Conservation (phyloP, 1,140 invertebrate species). For the Drosophila santomea region DNA sequence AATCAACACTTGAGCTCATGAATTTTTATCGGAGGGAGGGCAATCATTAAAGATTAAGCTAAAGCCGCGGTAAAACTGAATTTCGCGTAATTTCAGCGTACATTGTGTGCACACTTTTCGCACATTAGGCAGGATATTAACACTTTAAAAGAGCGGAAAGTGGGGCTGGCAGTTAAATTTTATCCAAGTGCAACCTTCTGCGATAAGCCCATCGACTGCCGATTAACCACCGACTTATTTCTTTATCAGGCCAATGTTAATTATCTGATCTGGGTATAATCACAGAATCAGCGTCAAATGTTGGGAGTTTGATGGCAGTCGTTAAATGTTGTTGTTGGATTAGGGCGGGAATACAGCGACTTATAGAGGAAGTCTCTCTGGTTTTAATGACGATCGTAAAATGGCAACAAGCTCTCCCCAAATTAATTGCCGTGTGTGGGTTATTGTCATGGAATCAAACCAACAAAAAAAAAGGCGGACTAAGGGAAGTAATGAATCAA, state of each 20-base stretch:
- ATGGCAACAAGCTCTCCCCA: constrained; percentile 52
- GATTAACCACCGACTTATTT: constrained; percentile 1
- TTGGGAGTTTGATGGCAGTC: constrained; percentile 61
- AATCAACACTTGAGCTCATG: constrained; percentile 41
- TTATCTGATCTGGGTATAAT: constrained; percentile 31
- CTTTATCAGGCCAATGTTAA: constrained; percentile 27
- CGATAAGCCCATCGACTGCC: constrained; percentile 38
- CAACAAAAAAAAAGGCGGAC: constrained; percentile 6
- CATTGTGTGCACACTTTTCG: constrained; percentile 67
- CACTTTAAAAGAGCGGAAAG: constrained; percentile 25
- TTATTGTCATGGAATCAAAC: constrained; percentile 33
- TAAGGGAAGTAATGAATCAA: constrained; percentile 74
- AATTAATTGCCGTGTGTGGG: constrained; percentile 53
- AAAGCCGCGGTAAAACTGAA: constrained; percentile 39
- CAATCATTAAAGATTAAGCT: constrained; percentile 29
- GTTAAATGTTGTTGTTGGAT: constrained; percentile 37
- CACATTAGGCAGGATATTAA: constrained; percentile 66
- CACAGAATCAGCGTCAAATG: constrained; percentile 58
- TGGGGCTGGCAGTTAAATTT: constrained; percentile 4
- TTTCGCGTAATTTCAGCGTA: constrained; percentile 27
- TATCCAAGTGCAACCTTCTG: constrained; percentile 32
- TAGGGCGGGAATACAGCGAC: constrained; percentile 16
- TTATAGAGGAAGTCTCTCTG: constrained; percentile 4
- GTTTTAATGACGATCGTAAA: constrained; percentile 64
- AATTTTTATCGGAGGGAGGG: constrained; percentile 58